phyloP scores from a whole-genome alignment of 2,797 vertebrate species.

The Hydrolagus colliei region DNA sequence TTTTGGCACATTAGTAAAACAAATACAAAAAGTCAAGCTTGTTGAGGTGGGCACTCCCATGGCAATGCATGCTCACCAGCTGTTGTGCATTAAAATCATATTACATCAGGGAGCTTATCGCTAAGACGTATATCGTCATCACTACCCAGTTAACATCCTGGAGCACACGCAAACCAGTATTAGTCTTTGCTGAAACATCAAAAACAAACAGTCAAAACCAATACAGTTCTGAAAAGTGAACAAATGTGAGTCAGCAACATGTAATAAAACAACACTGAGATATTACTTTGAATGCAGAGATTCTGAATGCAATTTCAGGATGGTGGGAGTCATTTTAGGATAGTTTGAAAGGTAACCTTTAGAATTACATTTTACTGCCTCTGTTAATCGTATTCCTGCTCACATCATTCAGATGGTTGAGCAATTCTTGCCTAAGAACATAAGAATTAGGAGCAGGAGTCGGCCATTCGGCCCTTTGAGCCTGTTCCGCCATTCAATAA shows the following conservation, averaged over 20 bases:
- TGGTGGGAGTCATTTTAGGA: background rate
- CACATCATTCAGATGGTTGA: background rate
- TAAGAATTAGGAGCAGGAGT: no score
- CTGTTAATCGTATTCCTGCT: background rate
- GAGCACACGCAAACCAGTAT: background rate
- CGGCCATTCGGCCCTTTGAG: no score
- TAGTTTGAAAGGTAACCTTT: background rate
- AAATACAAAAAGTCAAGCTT: background rate
- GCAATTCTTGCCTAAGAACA: background rate
- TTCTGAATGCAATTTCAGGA: background rate
- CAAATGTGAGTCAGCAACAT: background rate
- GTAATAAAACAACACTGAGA: background rate
- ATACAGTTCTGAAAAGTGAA: background rate
- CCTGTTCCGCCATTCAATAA: no score
- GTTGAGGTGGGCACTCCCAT: background rate
- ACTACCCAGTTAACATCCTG: background rate
- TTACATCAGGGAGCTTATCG: no score
- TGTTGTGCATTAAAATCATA: conserved; percentile 3
- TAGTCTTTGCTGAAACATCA: background rate
- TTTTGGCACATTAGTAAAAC: background rate
- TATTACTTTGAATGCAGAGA: background rate
- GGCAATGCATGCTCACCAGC: background rate
- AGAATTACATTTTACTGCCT: background rate
- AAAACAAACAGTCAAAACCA: background rate
- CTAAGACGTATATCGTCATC: no score